These are phyloP conservation scores for Bubo blakistoni DNA, from an alignment of 2,113 vertebrate genomes.

Conservation along the genomic window DNA sequence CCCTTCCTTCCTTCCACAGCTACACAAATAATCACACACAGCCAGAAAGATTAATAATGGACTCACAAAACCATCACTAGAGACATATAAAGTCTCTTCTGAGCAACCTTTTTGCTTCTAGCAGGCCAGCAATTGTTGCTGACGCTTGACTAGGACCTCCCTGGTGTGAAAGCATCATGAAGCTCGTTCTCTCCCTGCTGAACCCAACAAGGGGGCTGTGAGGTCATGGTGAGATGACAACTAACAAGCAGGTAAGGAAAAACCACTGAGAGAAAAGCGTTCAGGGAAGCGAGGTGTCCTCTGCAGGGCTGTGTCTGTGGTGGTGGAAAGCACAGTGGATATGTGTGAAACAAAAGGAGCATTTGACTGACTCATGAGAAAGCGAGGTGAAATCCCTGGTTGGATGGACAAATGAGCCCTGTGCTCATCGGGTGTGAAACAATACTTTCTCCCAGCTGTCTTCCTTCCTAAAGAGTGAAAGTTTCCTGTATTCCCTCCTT, in stretches of 20 bases:
- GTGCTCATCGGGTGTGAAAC: not conserved
- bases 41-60: not conserved
- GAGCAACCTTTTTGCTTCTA: not conserved
- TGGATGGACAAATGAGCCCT: not conserved
- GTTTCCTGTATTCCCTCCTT: conserved; percentile 37
- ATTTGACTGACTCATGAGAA: not conserved
- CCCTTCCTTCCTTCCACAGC: not conserved
- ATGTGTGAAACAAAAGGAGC: not conserved
- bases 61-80: not conserved
- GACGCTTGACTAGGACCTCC: not conserved
- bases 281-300: not conserved
- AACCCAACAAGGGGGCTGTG: not conserved
- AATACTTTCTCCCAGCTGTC: not conserved
- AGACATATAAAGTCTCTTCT: not conserved
- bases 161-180: not conserved
- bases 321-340: not conserved
- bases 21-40: not conserved
- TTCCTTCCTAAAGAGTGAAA: conserved; percentile 38
- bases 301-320: not conserved
- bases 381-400: not conserved
- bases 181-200: not conserved
- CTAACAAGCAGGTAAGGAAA: not conserved
- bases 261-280: not conserved
- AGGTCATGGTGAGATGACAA: not conserved
- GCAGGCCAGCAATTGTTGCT: not conserved